These are phyloP conservation scores for Syritta pipiens DNA, from an alignment of 2,888 invertebrate species.

Conservation along the genomic window DNA sequence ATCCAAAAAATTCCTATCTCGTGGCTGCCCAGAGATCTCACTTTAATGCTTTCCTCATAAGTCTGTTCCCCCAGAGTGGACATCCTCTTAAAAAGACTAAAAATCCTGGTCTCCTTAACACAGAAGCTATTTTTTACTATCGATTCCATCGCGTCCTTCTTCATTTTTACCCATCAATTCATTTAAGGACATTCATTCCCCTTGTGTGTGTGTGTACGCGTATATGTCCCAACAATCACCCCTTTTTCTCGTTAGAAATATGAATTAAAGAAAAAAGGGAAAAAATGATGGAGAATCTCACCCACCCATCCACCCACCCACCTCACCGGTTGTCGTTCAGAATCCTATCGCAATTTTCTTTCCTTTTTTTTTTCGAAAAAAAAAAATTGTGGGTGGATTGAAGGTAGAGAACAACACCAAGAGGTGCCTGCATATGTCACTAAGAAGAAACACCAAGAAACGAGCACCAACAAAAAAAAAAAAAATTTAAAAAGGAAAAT, in stretches of 20 bases:
- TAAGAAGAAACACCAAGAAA: too few relatives aligned
- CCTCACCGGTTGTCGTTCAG: constrained; percentile 5
- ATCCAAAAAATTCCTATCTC: too few relatives aligned
- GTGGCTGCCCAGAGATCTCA: too few relatives aligned
- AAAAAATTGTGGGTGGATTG: neutral
- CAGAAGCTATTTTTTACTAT: constrained; percentile 41
- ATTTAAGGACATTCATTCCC: constrained; percentile 18
- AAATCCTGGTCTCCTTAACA: too few relatives aligned
- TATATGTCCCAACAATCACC: constrained; percentile 34
- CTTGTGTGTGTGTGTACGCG: neutral
- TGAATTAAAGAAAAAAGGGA: constrained; percentile 49
- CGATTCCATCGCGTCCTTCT: constrained; percentile 34
- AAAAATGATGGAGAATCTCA: constrained; percentile 4
- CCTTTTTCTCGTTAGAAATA: constrained; percentile 39
- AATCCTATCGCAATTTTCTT: constrained; percentile 33
- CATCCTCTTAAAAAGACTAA: too few relatives aligned
- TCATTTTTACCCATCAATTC: constrained; percentile 44
- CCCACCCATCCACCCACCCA: constrained; percentile 15
- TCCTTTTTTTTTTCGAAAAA: too few relatives aligned
- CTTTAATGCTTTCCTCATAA: too few relatives aligned
- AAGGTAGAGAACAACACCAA: constrained; percentile 15
- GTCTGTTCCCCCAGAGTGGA: too few relatives aligned
- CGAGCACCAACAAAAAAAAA: too few relatives aligned
- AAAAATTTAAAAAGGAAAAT: too few relatives aligned
- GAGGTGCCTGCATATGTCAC: constrained; percentile 49